phyloP scores from a whole-genome alignment of 53 echinoderm and acorn worm species.

The Zoroaster sp. region DNA sequence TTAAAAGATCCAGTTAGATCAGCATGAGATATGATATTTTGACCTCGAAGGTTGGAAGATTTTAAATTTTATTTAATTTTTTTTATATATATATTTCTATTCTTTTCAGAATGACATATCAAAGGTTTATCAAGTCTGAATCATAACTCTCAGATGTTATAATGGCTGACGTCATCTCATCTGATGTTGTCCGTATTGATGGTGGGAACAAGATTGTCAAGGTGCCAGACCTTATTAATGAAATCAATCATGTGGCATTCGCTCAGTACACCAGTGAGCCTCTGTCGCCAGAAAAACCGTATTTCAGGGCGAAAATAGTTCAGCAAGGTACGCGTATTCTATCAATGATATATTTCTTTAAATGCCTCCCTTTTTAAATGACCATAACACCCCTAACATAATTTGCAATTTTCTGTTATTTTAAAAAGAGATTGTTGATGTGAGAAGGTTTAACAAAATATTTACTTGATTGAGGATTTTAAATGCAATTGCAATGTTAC shows the following conservation, averaged over 20 bases:
- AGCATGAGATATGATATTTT: too few relatives aligned
- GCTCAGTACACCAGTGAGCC: slow-evolving; percentile 62
- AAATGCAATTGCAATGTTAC: background rate
- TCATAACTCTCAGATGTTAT: background rate
- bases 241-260: slow-evolving; percentile 68
- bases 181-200: slow-evolving; percentile 39
- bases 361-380: background rate
- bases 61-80: background rate
- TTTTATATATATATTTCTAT: background rate
- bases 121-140: background rate
- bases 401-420: background rate
- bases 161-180: slow-evolving; percentile 1
- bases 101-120: background rate
- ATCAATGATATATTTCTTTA: background rate
- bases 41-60: too few relatives aligned
- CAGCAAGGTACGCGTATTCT: slow-evolving; percentile 87
- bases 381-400: background rate
- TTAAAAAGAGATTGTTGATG: background rate
- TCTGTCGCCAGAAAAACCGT: slow-evolving; percentile 63
- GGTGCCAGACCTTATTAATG: slow-evolving; percentile 71
- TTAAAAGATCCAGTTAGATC: background rate
- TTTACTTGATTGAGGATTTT: background rate
- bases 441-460: background rate
- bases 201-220: slow-evolving; percentile 65
- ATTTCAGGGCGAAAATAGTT: slow-evolving; percentile 84